Evolutionary conservation across 2,113 vertebrate genomes (phyloP).

Genomic region (Galemys pyrenaicus): DNA sequence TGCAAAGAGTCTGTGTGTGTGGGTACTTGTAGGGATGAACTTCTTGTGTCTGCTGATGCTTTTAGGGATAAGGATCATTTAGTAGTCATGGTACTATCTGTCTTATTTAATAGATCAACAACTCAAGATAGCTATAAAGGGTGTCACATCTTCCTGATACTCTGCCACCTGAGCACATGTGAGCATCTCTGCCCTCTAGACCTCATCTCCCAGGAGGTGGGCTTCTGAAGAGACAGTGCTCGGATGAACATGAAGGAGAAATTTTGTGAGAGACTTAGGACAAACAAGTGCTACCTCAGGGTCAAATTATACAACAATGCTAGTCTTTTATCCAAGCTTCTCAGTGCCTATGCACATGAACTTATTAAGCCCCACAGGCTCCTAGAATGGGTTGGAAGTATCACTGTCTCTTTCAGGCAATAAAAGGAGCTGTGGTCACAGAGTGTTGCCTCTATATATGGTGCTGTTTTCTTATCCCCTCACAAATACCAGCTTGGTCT

Average conservation of each 20-base stretch:
- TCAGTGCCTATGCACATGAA: slow-evolving; percentile 26
- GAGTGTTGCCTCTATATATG: slow-evolving; percentile 1
- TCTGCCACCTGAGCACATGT: not conserved
- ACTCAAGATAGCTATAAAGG: not conserved
- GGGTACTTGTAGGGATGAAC: not conserved
- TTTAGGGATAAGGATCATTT: not conserved
- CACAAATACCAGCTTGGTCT: not conserved
- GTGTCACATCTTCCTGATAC: not conserved
- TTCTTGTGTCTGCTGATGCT: not conserved
- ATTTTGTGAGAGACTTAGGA: not conserved
- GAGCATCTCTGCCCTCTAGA: not conserved
- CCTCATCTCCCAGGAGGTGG: not conserved
- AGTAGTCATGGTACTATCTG: not conserved
- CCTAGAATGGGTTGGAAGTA: slow-evolving; percentile 39
- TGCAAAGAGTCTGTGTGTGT: not conserved
- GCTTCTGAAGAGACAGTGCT: accelerated
- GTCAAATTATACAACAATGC: not conserved
- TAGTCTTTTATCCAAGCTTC: slow-evolving; percentile 64
- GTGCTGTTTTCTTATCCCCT: not conserved
- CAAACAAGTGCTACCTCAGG: not conserved
- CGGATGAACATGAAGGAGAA: not conserved
- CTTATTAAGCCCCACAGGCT: slow-evolving; percentile 56
- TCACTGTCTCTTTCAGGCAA: slow-evolving; percentile 48
- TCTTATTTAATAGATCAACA: not conserved
- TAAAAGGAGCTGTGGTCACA: slow-evolving; percentile 49